Evolutionary conservation across 2,113 vertebrate species (phyloP), one percentile per base, ranked within the genome.

Genomic region (Pluvialis apricaria): DNA sequence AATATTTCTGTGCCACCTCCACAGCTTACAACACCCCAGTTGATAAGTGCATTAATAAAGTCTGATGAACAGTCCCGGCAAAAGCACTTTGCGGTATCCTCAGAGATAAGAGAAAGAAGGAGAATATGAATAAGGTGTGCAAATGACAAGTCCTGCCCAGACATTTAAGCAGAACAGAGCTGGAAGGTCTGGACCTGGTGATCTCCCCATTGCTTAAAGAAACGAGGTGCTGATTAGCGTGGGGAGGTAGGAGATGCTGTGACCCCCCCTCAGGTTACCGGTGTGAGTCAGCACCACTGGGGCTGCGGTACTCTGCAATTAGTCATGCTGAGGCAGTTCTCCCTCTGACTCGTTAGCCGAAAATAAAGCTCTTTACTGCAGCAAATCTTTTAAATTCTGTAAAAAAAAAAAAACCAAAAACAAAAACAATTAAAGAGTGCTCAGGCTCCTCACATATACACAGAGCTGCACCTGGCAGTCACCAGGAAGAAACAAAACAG

Each of bases 311-410:
- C 28, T 92, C 29, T 49, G 55, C 34, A 60, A 65, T 82, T 72
- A 60, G 55, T 88, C 54, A 26, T 52, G 66, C 55, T 40, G 75
- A 83, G 29, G 24, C 47, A 73, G 54, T 58, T 94, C 38, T 91
- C 55, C 29, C 45, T 91, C 62, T 45, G n/a, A 58, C 73, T 89
- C 9, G 2, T 70, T 91, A 75, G 36, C 70, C 58, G 70, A 80
- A 96, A 89, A 77, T 75, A 91, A 32, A 81, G 47, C 28, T 89
- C 73, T 94, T 82, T 82, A 54, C 28, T 80, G 82, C 91, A 90
- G 45, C 32, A 92, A 81, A 91, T 58, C 25, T 85, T 94, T 65
- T 24, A n/a, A 55, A 20, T 47, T 68, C 28, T 68, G 18, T 1
- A 13, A 18, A 13, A 31, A 38, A 60, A 38, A 44, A 26, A 19